phyloP scores from a whole-genome alignment of 2,797 vertebrate genomes.

The Acanthornis magna region DNA sequence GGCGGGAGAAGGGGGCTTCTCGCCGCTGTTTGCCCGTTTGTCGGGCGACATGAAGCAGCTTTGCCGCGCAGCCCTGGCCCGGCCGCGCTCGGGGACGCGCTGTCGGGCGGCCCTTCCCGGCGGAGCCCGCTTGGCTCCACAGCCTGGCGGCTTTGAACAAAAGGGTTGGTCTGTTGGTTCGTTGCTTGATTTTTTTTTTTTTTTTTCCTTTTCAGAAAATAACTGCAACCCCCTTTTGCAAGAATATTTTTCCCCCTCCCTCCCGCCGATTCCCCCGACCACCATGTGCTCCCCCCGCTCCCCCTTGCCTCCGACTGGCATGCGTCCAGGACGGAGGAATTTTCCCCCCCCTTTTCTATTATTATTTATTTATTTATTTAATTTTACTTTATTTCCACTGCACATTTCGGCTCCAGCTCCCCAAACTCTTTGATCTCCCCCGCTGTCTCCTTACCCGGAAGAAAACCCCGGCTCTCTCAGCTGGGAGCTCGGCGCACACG shows the following conservation, averaged over 20 bases:
- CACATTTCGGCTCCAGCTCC: slow-evolving; percentile 89
- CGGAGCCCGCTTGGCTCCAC: slow-evolving; percentile 36
- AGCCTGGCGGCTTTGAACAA: slow-evolving; percentile 58
- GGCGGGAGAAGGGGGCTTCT: neutral
- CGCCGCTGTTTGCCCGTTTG: neutral
- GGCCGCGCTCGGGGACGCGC: neutral
- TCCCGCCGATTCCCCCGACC: neutral
- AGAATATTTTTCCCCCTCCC: neutral
- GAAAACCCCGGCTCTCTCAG: slow-evolving; percentile 91
- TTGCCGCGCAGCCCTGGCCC: neutral
- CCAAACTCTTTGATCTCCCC: slow-evolving; percentile 93
- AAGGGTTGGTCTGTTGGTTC: neutral
- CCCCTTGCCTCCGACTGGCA: slow-evolving; percentile 76
- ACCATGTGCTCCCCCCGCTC: neutral
- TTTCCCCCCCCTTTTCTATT: slow-evolving; percentile 1
- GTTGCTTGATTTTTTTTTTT: neutral
- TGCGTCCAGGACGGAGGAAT: slow-evolving; percentile 81
- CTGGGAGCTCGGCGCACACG: slow-evolving; percentile 95
- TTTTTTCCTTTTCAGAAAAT: neutral
- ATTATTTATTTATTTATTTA: neutral
- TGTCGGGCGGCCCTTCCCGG: slow-evolving; percentile 9
- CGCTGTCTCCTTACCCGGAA: slow-evolving; percentile 97
- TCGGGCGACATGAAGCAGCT: accelerated
- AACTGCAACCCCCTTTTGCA: neutral
- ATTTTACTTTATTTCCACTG: slow-evolving; percentile 74